A percentile compares a stretch with the other conserved stretches of the same genome.
phyloP scores from a whole-genome alignment of 2,797 vertebrate species.

The Alfaro cultratus region DNA sequence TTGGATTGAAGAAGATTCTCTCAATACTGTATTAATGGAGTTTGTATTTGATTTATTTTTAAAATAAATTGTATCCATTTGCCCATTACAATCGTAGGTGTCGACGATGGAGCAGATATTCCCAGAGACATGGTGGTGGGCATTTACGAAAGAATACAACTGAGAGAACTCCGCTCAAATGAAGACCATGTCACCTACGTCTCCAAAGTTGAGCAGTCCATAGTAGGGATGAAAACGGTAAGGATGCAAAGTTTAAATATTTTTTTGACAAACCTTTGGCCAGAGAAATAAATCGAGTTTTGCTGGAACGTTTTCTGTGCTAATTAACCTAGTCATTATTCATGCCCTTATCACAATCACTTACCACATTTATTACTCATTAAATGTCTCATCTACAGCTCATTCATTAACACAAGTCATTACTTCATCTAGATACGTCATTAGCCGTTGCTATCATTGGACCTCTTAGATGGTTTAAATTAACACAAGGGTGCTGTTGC shows the following conservation, averaged over 20 bases:
- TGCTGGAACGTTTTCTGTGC: slow-evolving; percentile 6
- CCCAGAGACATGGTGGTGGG: slow-evolving; percentile 97
- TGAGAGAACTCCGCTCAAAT: slow-evolving; percentile 95
- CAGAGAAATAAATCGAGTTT: neutral
- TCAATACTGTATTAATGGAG: neutral
- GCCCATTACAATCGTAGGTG: slow-evolving; percentile 78
- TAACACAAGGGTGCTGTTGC: neutral
- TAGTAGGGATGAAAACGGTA: slow-evolving; percentile 95
- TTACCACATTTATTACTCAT: slow-evolving; percentile 68
- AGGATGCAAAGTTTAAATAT: slow-evolving; percentile 46
- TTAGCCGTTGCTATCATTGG: slow-evolving; percentile 52
- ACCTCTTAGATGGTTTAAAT: slow-evolving; percentile 36
- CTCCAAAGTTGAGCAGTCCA: slow-evolving; percentile 97
- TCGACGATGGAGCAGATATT: slow-evolving; percentile 97
- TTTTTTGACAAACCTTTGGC: neutral
- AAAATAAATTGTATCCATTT: neutral
- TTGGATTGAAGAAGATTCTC: neutral
- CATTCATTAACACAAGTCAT: slow-evolving; percentile 62
- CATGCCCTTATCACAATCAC: slow-evolving; percentile 51
- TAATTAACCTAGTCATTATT: slow-evolving; percentile 50
- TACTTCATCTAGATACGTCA: slow-evolving; percentile 52
- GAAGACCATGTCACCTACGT: slow-evolving; percentile 99
- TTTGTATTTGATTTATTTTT: neutral
- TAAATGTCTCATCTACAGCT: slow-evolving; percentile 63
- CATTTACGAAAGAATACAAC: slow-evolving; percentile 97